Evolutionary conservation across 2,888 invertebrate species (phyloP).

Genomic region (Magallana nippona): DNA sequence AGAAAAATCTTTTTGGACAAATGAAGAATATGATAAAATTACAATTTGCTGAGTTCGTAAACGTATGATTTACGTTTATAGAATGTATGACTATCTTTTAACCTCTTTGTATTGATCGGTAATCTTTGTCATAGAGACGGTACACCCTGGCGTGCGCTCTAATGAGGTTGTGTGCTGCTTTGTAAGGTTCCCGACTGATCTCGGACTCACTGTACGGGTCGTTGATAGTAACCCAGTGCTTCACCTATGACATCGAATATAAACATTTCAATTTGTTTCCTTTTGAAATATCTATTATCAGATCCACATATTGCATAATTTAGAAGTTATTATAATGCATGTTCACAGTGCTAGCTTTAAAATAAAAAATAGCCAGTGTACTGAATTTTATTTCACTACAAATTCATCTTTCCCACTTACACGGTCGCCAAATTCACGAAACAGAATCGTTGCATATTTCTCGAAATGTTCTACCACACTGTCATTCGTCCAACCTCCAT

Average conservation of each 20-base stretch:
- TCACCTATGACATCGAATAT: slow-evolving; percentile 70
- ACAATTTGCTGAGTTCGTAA: too few relatives aligned
- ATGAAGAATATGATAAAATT: too few relatives aligned
- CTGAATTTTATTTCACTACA: slow-evolving; percentile 81
- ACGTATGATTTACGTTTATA: too few relatives aligned
- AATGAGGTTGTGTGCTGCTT: slow-evolving; percentile 81
- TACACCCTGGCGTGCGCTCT: slow-evolving; percentile 64
- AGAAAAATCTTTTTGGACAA: too few relatives aligned
- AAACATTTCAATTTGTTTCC: too few relatives aligned
- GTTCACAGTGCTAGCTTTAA: too few relatives aligned
- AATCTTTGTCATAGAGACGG: slow-evolving; percentile 61
- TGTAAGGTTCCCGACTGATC: slow-evolving; percentile 81
- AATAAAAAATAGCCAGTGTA: slow-evolving; percentile 78
- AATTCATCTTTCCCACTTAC: slow-evolving; percentile 60
- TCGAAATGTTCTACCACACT: slow-evolving; percentile 72
- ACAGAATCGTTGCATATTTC: slow-evolving; percentile 78
- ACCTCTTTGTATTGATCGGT: slow-evolving; percentile 59
- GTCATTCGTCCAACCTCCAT: slow-evolving; percentile 77
- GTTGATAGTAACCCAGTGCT: slow-evolving; percentile 89
- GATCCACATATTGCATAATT: too few relatives aligned
- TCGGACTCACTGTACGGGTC: slow-evolving; percentile 83
- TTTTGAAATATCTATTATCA: too few relatives aligned
- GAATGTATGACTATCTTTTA: background rate
- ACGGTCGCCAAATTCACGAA: slow-evolving; percentile 77
- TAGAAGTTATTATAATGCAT: too few relatives aligned